Evolutionary conservation across 2,797 vertebrate genomes (phyloP), one percentile per base, ranked within the genome.

Genomic region (Malurus leucopterus): DNA sequence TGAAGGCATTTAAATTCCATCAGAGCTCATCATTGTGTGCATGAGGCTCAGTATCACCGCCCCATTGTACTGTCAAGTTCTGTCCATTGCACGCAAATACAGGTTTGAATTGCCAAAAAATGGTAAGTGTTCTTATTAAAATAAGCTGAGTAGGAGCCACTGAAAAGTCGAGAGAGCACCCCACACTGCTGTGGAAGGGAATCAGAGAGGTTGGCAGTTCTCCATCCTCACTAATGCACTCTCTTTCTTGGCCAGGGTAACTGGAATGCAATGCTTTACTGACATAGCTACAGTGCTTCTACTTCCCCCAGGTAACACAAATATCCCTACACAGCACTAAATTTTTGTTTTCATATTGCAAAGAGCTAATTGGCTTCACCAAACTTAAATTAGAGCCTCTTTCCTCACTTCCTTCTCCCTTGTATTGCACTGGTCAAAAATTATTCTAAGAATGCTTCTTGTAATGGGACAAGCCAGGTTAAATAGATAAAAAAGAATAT

Each of bases 381-480:
- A 58, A n/a, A 38, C n/a, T 53, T 54, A 74, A 76, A 68, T 15
- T 24, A n/a, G 38, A 61, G 43, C 34, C 53, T 26, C 32, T 15
- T 83, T 69, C n/a, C 38, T 36, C 26, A 47, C 4, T 43, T 84
- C 22, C 30, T 53, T 41, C 40, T 74, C 76, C 36, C 8, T 77
- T 51, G 30, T 58, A 89, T 44, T 91, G 82, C 87, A 74, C 67
- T 78, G 16, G 41, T 72, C 54, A 90, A 82, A 84, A 88, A 61
- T 6, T 0, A 51, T 43, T 44, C 74, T 49, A 87, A 64, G 36
- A 82, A 83, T 27, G 44, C 24, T 24, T 68, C 36, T 53, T 30
- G 9, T 53, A 19, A 68, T 63, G 76, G 54, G 12, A 69, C 72
- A 91, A 65, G 54, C 23, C 43, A 83, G 34, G 40, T 59, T 70